Base-by-base conservation (phyloP, 2,797 vertebrate species). In the Aplochiton taeniatus region DNA sequence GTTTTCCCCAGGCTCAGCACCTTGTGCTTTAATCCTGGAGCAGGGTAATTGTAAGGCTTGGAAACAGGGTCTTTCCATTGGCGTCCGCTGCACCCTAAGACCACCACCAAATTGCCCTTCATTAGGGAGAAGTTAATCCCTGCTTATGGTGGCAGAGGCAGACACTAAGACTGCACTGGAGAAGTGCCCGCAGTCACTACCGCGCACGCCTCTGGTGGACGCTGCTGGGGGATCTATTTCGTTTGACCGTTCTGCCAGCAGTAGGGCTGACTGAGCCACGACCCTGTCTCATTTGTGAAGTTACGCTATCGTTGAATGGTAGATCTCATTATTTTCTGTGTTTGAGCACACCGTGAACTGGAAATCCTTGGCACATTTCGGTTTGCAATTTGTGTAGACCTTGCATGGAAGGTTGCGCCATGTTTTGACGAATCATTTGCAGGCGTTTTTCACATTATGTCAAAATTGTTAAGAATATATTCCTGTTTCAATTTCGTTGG, bases 61-160 rank as follows among this genome's bases (percentile, higher is more conserved):
- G 74, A 71, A 58, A 47, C 47, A 18, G 53, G 63, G 64, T 75
- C 57, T 66, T 80, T 64, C 63, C 59, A 50, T 65, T 76, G 68
- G 63, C 50, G 61, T 69, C 68, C 62, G 60, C 72, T 61, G 67
- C 79, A 60, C 72, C 56, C 74, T 74, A 73, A 74, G 75, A 77
- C 66, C 71, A 54, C 73, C 65, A 68, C 60, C 73, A 80, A 88
- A 77, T 80, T 87, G 81, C 73, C 78, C 80, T 80, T 89, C 78
- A 88, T 89, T 87, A 86, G 45, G 46, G 65, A 66, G 56, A 58
- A 83, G 78, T 83, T 88, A 89, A 91, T 88, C 85, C 84, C 81
- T 73, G 66, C 73, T 85, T 83, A 81, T 45, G 67, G 77, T 64
- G 59, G 49, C 47, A 61, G 46, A 72, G 62, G 68, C 75, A 72